Evolutionary conservation across 2,113 vertebrate species (phyloP).

Genomic region (Cacatua alba): DNA sequence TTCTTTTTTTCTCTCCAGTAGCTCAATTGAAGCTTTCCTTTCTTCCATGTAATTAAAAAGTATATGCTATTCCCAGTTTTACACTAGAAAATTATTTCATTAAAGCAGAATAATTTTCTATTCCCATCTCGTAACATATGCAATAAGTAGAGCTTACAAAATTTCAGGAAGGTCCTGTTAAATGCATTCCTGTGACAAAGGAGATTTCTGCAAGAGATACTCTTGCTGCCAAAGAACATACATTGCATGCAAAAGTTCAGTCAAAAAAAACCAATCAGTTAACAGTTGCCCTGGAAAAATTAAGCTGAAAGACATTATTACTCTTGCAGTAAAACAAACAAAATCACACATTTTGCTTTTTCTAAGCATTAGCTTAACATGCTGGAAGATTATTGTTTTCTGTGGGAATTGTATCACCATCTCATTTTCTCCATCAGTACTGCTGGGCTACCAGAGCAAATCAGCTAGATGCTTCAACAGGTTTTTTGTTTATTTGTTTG

Average conservation of each 20-base stretch:
- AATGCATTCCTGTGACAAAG: not conserved
- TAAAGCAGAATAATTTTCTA: not conserved
- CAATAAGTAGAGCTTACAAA: not conserved
- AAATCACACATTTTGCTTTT: slow-evolving; percentile 4
- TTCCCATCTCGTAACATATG: not conserved
- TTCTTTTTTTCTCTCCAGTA: not conserved
- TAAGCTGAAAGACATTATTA: slow-evolving; percentile 23
- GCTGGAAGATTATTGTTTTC: slow-evolving; percentile 68
- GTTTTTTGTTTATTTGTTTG: not conserved
- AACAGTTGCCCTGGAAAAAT: slow-evolving; percentile 25
- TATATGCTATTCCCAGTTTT: not conserved
- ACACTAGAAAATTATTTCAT: not conserved
- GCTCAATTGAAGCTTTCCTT: not conserved
- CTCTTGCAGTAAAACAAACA: slow-evolving; percentile 21
- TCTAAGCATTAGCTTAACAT: slow-evolving; percentile 54
- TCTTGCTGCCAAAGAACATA: not conserved
- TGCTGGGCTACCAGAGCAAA: not conserved
- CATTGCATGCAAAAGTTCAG: slow-evolving; percentile 29
- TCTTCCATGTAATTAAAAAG: not conserved
- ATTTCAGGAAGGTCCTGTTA: not conserved
- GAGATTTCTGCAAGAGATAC: not conserved
- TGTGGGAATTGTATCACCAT: slow-evolving; percentile 56
- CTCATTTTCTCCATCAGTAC: slow-evolving; percentile 61
- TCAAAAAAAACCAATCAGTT: not conserved
- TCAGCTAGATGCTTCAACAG: not conserved